Base-by-base conservation (phyloP, 2,888 invertebrate species). In the Melanchra persicariae region DNA sequence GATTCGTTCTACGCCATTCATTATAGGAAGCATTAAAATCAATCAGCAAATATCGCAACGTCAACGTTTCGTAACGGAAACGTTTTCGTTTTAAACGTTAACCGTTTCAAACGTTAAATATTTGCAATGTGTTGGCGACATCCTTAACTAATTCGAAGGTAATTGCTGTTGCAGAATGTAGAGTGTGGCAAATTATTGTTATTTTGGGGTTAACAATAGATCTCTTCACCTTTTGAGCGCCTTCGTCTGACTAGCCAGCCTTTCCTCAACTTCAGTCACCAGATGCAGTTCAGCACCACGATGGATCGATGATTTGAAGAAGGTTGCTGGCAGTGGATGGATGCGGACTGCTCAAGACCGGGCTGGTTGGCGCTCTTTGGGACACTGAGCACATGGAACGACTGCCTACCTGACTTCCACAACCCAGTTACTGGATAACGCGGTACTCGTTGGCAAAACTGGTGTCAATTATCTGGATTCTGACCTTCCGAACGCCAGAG, bases 51-150 rank as follows among this genome's bases (percentile, higher is more conserved):
- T 60, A 79, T 45, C 45, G 79, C 62, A 79, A 72, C 65, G 47
- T 0, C 34, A 43, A 10, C 22, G 57, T 62, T 61, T 72, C 58
- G 74, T 34, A 79, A 73, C 49, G 15, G 7, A 19, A 64, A 19
- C 67, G 40, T 74, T 71, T 54, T 74, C 75, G 43, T 54, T 65
- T 24, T 15, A 43, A 43, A 47, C n/a, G 45, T 71, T 45, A 54
- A 34, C n/a, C 75, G 43, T 54, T 65, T 24, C 12, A 43, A 43
- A 47, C n/a, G 45, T 71, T 45, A 54, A 34, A 15, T 7, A 22
- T 58, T 70, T 55, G 82, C 62, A 81, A 77, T 71, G 45, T 54
- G 34, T 63, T 80, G 61, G 81, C 61, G 77, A 62, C 70, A 77
- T n/a, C 62, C 72, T 26, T 81, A 51, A 49, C 72, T 78, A 78